A percentile compares a stretch with the other conserved stretches of the same genome.
Conservation (phyloP, 2,113 vertebrate genomes). For the Phalacrocorax brasilianus region DNA sequence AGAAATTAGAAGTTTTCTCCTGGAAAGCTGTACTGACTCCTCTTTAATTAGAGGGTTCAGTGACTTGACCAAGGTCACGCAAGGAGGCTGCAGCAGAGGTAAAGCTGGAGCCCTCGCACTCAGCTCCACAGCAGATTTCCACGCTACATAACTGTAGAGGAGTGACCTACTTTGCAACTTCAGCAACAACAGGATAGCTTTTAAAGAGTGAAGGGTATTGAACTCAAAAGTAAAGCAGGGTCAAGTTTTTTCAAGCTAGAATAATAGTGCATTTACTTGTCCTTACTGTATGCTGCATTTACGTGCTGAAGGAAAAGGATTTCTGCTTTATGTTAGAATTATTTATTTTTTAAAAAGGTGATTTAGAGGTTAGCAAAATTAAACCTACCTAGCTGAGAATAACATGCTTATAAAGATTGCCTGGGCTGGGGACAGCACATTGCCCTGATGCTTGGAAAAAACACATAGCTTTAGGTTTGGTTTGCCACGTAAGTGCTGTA, state of each 20-base stretch:
- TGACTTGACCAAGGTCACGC: not conserved
- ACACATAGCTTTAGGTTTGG: not conserved
- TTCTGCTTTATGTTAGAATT: not conserved
- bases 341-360: not conserved
- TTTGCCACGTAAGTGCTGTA: not conserved
- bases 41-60: not conserved
- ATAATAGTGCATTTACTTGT: not conserved
- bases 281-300: not conserved
- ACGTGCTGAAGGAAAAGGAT: not conserved
- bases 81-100: not conserved
- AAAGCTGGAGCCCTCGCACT: not conserved
- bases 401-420: not conserved
- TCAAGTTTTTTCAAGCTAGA: not conserved
- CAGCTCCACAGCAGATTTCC: not conserved
- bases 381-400: not conserved
- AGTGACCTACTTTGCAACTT: not conserved
- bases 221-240: not conserved
- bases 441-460: not conserved
- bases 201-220: not conserved
- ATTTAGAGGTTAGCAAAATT: not conserved
- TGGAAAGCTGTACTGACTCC: not conserved
- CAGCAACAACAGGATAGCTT: not conserved
- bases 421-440: not conserved
- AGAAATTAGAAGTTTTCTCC: not conserved
- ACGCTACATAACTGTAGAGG: not conserved